Conservation (phyloP, 1,140 invertebrate species). For the fruit fly (Drosophila melanogaster) region Release_6_plus_ISO1_MT NT_037436.4:18047001-18047500, state of each 20-base stretch:
- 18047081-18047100: constrained; percentile 70
- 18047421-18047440: constrained; percentile 21
- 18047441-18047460: constrained; percentile 5
- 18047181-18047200: constrained; percentile 16
- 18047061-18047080: constrained; percentile 79
- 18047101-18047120: constrained; percentile 66
- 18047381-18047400: constrained; percentile 35
- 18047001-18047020: constrained; percentile 50
- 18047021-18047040: constrained; percentile 45
- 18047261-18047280: constrained; percentile 50
- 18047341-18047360: constrained; percentile 38
- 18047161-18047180: constrained; percentile 34
- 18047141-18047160: constrained; percentile 46
- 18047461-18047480: constrained; percentile 47
- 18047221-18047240: constrained; percentile 50
- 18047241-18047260: constrained; percentile 10
- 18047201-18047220: constrained; percentile 45
- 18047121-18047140: constrained; percentile 39
- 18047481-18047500: constrained; percentile 24
- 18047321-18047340: constrained; percentile 58
- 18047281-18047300: constrained; percentile 56
- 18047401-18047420: constrained; percentile 33
- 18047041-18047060: constrained; percentile 42
- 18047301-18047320: constrained; percentile 23
- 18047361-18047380: constrained; percentile 49